Evolutionary conservation across 1,140 invertebrate species (phyloP).

Genomic region (Grapholita molesta): DNA sequence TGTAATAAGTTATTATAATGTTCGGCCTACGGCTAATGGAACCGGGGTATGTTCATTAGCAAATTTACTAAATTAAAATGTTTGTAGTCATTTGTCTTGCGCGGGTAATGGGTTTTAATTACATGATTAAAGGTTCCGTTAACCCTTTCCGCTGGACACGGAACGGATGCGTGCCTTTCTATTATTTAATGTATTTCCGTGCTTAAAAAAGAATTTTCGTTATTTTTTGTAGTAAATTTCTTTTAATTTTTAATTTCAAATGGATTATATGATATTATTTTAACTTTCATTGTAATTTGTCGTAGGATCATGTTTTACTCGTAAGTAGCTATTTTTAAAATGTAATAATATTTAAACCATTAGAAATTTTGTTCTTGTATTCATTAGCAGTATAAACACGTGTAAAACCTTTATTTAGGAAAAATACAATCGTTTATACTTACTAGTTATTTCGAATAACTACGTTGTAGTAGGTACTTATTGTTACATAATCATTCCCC

Average conservation of each 20-base stretch:
- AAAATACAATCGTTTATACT: too few relatives aligned
- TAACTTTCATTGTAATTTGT: too few relatives aligned
- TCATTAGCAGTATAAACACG: too few relatives aligned
- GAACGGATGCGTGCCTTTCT: not conserved
- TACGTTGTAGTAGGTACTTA: too few relatives aligned
- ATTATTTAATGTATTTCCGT: not conserved
- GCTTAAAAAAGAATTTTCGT: not conserved
- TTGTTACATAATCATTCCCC: too few relatives aligned
- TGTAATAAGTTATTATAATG: constrained; percentile 75
- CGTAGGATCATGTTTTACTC: too few relatives aligned
- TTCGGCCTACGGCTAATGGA: constrained; percentile 50
- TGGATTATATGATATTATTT: too few relatives aligned
- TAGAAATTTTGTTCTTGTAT: too few relatives aligned
- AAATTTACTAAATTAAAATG: constrained; percentile 69
- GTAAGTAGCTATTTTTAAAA: too few relatives aligned
- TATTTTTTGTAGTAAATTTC: not conserved
- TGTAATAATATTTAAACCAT: too few relatives aligned
- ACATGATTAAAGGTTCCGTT: not conserved
- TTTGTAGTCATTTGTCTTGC: constrained; percentile 18
- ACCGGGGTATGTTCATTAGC: constrained; percentile 55
- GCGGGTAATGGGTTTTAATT: constrained; percentile 7
- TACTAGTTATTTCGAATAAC: too few relatives aligned
- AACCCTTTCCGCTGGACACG: constrained; percentile 3
- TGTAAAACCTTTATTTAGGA: too few relatives aligned
- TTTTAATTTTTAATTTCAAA: not conserved